Evolutionary conservation across 1,140 invertebrate genomes (phyloP).

Genomic region (Drosophila triauraria): DNA sequence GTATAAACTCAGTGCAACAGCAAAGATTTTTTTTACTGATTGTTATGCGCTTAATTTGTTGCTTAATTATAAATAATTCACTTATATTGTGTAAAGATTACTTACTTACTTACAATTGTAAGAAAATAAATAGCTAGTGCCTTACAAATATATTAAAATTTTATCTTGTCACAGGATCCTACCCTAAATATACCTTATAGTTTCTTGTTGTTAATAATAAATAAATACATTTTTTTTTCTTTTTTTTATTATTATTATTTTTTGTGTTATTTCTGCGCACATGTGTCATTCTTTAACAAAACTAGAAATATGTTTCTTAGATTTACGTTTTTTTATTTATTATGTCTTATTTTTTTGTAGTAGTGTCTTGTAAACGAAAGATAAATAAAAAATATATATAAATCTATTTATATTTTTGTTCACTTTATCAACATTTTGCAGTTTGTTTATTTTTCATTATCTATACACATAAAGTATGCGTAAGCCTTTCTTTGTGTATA

Average conservation of each 20-base stretch:
- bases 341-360: too few species aligned
- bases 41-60: constrained; percentile 78
- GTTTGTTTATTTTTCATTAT: too few species aligned
- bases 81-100: constrained; percentile 17
- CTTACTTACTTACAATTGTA: constrained; percentile 17
- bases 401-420: too few species aligned
- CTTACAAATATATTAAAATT: constrained; percentile 3
- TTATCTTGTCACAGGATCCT: constrained; percentile 3
- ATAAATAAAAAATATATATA: too few species aligned
- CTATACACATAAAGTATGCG: too few species aligned
- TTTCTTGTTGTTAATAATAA: background rate
- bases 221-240: background rate
- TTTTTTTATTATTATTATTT: background rate
- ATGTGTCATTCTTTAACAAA: too few species aligned
- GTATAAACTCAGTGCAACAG: constrained; percentile 54
- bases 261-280: background rate
- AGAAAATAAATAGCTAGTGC: constrained; percentile 32
- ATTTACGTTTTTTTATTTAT: too few species aligned
- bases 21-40: constrained; percentile 71
- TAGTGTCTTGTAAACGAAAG: too few species aligned
- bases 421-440: too few species aligned
- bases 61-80: constrained; percentile 74
- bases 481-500: too few species aligned
- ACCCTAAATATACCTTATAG: background rate
- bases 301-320: too few species aligned